Percentiles rank a stretch among this genome's conserved stretches.
Conservation (phyloP, 2,888 invertebrate genomes). For the Pherbina coryleti region DNA sequence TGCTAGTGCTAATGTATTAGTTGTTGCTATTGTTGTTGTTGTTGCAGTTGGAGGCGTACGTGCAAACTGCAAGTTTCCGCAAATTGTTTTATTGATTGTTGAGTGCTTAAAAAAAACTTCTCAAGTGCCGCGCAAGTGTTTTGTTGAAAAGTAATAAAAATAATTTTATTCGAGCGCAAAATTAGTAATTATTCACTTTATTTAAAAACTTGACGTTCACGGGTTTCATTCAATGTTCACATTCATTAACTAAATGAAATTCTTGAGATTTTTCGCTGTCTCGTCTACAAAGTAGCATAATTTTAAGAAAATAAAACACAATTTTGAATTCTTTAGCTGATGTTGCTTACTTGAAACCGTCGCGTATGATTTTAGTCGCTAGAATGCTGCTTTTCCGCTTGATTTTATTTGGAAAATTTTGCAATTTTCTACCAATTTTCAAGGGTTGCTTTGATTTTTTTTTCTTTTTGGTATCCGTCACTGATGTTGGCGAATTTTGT, state of each 20-base stretch:
- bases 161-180: not conserved
- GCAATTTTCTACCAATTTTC: not conserved
- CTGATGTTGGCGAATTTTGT: not conserved
- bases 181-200: no score
- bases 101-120: conserved; percentile 6
- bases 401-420: not conserved
- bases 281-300: not conserved
- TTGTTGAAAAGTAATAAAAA: conserved; percentile 5
- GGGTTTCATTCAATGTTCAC: not conserved
- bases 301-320: not conserved
- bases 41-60: not conserved
- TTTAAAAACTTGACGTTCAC: not conserved
- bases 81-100: not conserved
- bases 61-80: not conserved
- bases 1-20: not conserved
- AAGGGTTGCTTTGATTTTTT: conserved; percentile 1
- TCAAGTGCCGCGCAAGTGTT: not conserved
- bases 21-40: not conserved
- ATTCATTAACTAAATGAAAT: not conserved
- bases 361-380: not conserved
- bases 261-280: not conserved
- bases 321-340: not conserved
- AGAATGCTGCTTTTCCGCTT: not conserved
- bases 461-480: not conserved
- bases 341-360: not conserved